Evolutionary conservation across 2,113 vertebrate species (phyloP).

Genomic region (Callipepla squamata): DNA sequence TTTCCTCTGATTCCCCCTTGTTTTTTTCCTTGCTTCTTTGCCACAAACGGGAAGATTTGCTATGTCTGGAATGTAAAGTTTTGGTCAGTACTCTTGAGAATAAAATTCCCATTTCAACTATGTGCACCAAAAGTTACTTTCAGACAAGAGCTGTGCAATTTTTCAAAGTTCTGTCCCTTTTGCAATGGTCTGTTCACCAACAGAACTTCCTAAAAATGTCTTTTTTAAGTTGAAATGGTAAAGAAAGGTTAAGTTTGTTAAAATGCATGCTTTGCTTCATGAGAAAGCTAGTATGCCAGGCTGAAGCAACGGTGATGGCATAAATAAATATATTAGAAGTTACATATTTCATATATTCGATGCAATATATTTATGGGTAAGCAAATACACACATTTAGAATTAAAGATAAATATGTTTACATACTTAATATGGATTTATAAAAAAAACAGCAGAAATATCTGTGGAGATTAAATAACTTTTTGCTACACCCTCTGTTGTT

Average conservation of each 20-base stretch:
- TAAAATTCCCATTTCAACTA: slow-evolving; percentile 14
- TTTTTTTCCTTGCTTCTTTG: background rate
- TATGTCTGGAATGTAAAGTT: slow-evolving; percentile 18
- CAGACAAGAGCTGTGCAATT: background rate
- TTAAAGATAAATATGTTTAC: background rate
- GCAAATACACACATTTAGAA: background rate
- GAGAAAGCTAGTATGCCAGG: background rate
- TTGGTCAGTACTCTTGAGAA: background rate
- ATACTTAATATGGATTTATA: background rate
- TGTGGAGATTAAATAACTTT: background rate
- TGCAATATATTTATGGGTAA: background rate
- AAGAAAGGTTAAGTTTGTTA: background rate
- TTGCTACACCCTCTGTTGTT: background rate
- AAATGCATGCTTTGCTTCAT: background rate
- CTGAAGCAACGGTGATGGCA: background rate
- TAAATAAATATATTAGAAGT: background rate
- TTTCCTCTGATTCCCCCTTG: slow-evolving; percentile 11
- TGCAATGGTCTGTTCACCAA: background rate
- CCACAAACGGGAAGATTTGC: background rate
- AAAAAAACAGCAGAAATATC: background rate
- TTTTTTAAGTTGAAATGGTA: background rate
- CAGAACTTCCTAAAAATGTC: background rate
- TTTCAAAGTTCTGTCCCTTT: background rate
- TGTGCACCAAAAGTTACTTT: background rate
- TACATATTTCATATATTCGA: background rate